These are phyloP conservation scores for Aselliscus stoliczkanus DNA, from an alignment of 2,797 vertebrate species.

Conservation along the genomic window DNA sequence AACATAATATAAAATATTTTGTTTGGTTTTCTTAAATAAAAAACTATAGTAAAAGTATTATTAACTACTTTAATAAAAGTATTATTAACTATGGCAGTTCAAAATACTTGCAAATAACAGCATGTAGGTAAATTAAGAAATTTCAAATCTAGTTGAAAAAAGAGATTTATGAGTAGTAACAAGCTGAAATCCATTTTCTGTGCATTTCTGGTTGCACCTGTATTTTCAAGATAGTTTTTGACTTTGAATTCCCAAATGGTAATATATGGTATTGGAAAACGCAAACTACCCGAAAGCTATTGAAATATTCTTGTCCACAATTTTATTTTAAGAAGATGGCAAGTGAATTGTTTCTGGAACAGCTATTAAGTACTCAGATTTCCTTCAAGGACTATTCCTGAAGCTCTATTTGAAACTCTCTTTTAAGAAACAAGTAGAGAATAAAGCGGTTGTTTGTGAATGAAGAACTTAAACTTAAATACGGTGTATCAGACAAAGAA, in stretches of 20 bases:
- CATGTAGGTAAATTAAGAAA: background rate
- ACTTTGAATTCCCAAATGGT: background rate
- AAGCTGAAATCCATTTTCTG: background rate
- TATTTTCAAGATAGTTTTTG: constrained; percentile 40
- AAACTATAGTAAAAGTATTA: background rate
- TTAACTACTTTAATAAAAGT: background rate
- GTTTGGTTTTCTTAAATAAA: background rate
- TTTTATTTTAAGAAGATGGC: constrained; percentile 59
- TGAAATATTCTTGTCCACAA: constrained; percentile 32
- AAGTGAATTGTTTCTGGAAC: constrained; percentile 32
- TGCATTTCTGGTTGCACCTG: background rate
- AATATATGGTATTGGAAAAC: background rate
- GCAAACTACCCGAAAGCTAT: background rate
- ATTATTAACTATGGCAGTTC: background rate
- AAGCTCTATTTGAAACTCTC: constrained; percentile 39
- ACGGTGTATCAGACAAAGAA: background rate
- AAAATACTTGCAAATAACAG: background rate
- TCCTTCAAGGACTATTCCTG: constrained; percentile 46
- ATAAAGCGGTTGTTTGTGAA: background rate
- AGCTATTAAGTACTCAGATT: constrained; percentile 44
- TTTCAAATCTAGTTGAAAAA: constrained; percentile 22
- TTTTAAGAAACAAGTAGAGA: constrained; percentile 6
- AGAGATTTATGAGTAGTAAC: background rate
- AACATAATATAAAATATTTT: background rate
- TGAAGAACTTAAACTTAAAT: background rate